A percentile compares a stretch with the other conserved stretches of the same genome.
Conservation (phyloP, 2,797 vertebrate species). For the Protonibea diacanthus region DNA sequence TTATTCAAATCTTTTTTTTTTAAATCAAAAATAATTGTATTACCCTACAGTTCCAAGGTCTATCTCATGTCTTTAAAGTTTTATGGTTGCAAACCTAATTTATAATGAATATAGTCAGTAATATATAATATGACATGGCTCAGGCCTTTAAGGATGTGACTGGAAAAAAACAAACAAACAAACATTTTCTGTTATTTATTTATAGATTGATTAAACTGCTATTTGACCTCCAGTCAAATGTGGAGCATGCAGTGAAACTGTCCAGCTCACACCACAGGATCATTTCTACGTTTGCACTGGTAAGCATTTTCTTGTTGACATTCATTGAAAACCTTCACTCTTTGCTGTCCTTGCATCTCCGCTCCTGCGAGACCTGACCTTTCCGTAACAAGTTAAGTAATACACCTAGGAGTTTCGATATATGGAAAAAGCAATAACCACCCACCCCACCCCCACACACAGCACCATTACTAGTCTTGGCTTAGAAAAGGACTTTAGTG, state of each 20-base stretch:
- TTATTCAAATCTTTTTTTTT: too few species aligned
- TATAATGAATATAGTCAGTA: background rate
- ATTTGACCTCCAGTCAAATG: background rate
- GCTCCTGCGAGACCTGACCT: constrained; percentile 61
- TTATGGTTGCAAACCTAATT: constrained; percentile 6
- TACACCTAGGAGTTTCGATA: constrained; percentile 51
- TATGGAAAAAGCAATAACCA: constrained; percentile 60
- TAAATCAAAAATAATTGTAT: too few species aligned
- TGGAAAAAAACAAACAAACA: background rate
- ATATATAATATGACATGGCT: background rate
- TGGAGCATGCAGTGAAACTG: constrained; percentile 1
- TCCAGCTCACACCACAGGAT: constrained; percentile 9
- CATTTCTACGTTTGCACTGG: constrained; percentile 23
- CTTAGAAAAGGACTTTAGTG: constrained; percentile 54
- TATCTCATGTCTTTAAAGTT: background rate
- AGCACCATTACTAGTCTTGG: constrained; percentile 49
- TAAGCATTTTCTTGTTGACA: constrained; percentile 51
- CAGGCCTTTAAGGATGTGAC: background rate
- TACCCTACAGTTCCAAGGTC: background rate
- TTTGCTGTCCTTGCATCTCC: constrained; percentile 44
- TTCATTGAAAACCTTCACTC: constrained; percentile 41
- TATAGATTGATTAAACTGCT: background rate
- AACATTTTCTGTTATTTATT: background rate
- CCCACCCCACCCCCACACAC: background rate
- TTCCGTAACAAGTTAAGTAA: constrained; percentile 70